These are phyloP conservation scores for Colinus virginianus DNA, from an alignment of 2,113 vertebrate species.

Conservation along the genomic window DNA sequence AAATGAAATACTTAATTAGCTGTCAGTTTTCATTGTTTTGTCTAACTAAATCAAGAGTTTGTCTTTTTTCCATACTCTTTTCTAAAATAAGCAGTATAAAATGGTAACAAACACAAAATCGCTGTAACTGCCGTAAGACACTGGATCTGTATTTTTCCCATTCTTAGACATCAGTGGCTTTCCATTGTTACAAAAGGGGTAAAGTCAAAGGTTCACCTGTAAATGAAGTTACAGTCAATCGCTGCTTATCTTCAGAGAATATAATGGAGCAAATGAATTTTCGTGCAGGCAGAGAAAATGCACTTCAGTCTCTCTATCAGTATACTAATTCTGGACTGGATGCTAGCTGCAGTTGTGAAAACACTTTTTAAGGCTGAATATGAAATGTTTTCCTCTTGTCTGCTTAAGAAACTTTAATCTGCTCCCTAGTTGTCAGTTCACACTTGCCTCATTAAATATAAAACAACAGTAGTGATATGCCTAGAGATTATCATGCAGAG, in stretches of 20 bases:
- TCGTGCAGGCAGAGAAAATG: not conserved
- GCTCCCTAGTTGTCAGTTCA: not conserved
- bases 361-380: not conserved
- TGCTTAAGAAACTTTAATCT: not conserved
- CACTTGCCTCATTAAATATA: not conserved
- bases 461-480: not conserved
- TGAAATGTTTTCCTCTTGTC: not conserved
- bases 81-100: not conserved
- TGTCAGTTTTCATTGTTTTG: no score
- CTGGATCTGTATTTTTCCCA: not conserved
- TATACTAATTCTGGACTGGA: not conserved
- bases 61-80: not conserved
- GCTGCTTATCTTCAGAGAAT: not conserved
- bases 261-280: not conserved
- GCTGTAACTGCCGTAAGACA: rapidly evolving
- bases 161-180: not conserved
- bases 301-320: not conserved
- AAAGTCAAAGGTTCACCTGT: not conserved
- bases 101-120: not conserved
- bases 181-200: not conserved
- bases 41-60: not conserved
- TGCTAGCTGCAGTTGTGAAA: not conserved
- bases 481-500: not conserved
- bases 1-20: not conserved
- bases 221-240: not conserved